phyloP scores from a whole-genome alignment of 2,113 vertebrate species.

The Montifringilla adamsi region DNA sequence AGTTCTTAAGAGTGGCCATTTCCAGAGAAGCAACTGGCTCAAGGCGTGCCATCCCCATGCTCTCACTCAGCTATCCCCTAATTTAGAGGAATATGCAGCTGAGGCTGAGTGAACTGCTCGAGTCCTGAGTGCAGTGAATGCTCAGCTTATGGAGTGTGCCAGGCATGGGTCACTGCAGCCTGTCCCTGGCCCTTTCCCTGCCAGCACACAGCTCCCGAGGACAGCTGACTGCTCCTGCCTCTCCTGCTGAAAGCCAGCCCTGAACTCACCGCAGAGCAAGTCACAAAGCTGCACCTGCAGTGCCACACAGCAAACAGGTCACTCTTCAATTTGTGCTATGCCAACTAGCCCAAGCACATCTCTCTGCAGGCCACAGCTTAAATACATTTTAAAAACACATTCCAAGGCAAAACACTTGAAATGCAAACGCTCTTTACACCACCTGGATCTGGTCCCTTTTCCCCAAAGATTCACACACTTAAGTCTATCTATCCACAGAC shows the following conservation, averaged over 20 bases:
- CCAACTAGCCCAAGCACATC: slow-evolving; percentile 15
- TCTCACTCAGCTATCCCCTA: slow-evolving; percentile 29
- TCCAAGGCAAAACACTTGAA: slow-evolving; percentile 70
- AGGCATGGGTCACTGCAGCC: neutral
- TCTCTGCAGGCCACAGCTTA: slow-evolving; percentile 37
- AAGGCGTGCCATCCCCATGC: neutral
- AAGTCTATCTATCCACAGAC: slow-evolving; percentile 44
- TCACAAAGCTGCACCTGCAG: neutral
- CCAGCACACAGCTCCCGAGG: slow-evolving; percentile 30
- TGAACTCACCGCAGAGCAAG: neutral
- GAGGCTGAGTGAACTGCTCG: neutral
- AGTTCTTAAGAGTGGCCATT: neutral
- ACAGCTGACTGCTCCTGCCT: neutral
- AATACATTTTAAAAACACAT: slow-evolving; percentile 44
- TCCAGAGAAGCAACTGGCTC: neutral
- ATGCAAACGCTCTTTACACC: slow-evolving; percentile 49
- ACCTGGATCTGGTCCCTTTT: slow-evolving; percentile 64
- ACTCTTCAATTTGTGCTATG: slow-evolving; percentile 20
- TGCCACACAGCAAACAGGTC: slow-evolving; percentile 38
- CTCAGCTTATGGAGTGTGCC: neutral
- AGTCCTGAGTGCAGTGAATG: neutral
- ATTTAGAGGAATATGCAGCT: neutral
- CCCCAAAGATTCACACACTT: slow-evolving; percentile 45
- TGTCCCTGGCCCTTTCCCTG: neutral
- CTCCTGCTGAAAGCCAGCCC: slow-evolving; percentile 11